Percentiles rank a stretch among this genome's conserved stretches.
phyloP scores from a whole-genome alignment of 2,888 invertebrate genomes.

The Mythimna lalbum region DNA sequence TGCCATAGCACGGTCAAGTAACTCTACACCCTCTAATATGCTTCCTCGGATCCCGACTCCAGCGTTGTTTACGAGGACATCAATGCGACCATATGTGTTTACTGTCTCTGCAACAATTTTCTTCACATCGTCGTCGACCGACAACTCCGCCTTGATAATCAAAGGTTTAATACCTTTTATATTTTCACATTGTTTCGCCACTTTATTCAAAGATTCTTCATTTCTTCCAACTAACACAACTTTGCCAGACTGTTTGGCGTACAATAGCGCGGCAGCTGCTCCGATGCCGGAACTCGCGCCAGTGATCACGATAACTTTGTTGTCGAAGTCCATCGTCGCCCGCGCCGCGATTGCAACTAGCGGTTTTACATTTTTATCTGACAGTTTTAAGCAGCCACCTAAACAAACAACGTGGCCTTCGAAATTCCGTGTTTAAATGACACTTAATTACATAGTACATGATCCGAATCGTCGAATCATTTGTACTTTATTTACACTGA shows the following conservation, averaged over 20 bases:
- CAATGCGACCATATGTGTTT: conserved; percentile 92
- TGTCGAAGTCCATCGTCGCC: conserved; percentile 89
- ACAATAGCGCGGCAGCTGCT: conserved; percentile 92
- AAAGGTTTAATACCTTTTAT: conserved; percentile 86
- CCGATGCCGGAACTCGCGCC: conserved; percentile 95
- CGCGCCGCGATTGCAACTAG: conserved; percentile 63
- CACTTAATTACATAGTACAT: conserved; percentile 3
- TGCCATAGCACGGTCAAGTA: conserved; percentile 96
- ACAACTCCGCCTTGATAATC: conserved; percentile 92
- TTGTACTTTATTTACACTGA: background rate
- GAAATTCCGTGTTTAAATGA: conserved; percentile 4
- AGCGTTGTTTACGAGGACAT: conserved; percentile 96
- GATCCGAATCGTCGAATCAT: background rate
- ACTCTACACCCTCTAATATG: conserved; percentile 95
- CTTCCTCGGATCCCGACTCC: conserved; percentile 94
- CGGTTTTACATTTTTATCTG: conserved; percentile 43
- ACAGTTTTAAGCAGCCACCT: conserved; percentile 37
- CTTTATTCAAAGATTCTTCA: conserved; percentile 91
- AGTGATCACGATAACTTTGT: conserved; percentile 91
- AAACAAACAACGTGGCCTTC: conserved; percentile 47
- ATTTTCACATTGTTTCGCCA: conserved; percentile 90
- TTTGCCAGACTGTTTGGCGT: conserved; percentile 92
- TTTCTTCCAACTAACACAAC: conserved; percentile 93
- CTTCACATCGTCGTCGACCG: conserved; percentile 92
- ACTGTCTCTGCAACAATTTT: conserved; percentile 92